These are phyloP conservation scores for Apteryx mantelli DNA, from an alignment of 2,113 vertebrate genomes.

Conservation along the genomic window DNA sequence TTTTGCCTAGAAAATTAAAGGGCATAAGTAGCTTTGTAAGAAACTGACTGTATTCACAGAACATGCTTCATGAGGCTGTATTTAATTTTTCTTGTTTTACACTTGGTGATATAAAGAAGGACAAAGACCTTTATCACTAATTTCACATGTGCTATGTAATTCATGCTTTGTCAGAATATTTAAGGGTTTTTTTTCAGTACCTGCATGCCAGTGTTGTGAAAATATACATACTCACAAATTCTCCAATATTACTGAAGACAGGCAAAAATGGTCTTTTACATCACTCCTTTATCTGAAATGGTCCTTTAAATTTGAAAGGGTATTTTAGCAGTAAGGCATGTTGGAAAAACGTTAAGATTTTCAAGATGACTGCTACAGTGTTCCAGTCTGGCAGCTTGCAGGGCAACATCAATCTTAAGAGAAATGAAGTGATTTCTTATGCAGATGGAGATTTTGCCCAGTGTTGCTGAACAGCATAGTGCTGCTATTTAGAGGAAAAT, in stretches of 20 bases:
- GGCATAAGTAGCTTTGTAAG: not conserved
- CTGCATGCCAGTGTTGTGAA: not conserved
- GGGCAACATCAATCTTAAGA: constrained; percentile 56
- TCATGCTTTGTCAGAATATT: not conserved
- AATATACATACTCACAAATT: not conserved
- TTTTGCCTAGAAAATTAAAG: constrained; percentile 84
- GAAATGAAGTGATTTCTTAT: constrained; percentile 54
- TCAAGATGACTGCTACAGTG: constrained; percentile 34
- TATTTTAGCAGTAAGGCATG: not conserved
- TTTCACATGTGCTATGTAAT: not conserved
- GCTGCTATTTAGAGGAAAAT: constrained; percentile 21
- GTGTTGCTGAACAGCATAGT: constrained; percentile 13
- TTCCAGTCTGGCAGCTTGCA: constrained; percentile 54
- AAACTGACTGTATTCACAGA: not conserved
- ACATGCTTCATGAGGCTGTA: not conserved
- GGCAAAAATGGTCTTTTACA: not conserved
- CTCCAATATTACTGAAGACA: not conserved
- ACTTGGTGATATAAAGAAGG: not conserved
- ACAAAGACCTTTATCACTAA: not conserved
- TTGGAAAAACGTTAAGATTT: constrained; percentile 26
- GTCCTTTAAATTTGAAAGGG: not conserved
- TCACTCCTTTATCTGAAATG: constrained; percentile 1
- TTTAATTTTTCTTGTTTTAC: not conserved
- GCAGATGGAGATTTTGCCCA: constrained; percentile 52
- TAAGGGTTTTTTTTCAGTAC: not conserved